Evolutionary conservation across 2,888 invertebrate genomes (phyloP).

Genomic region (Hydropsyche betteni): DNA sequence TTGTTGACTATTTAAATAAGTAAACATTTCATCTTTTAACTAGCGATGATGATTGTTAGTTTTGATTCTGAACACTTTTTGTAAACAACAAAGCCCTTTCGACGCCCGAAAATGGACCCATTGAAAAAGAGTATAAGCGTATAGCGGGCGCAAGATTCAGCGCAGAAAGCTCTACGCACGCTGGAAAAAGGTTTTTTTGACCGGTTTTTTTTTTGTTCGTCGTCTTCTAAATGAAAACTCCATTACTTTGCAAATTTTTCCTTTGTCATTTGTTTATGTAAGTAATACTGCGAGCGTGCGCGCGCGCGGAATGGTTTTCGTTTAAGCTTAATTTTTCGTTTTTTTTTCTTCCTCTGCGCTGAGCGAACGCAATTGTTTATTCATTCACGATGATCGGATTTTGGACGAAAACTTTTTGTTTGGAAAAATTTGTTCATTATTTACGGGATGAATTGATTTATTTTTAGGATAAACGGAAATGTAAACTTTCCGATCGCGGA

Average conservation of each 20-base stretch:
- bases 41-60: not conserved
- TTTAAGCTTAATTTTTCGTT: slow-evolving; percentile 8
- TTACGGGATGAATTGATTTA: too few relatives aligned
- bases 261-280: slow-evolving; percentile 32
- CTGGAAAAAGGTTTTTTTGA: slow-evolving; percentile 10
- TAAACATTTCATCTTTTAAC: too few relatives aligned
- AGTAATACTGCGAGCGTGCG: slow-evolving; percentile 15
- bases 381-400: slow-evolving; percentile 32
- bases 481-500: too few relatives aligned
- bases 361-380: slow-evolving; percentile 20
- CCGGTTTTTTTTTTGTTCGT: not conserved
- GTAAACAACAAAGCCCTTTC: slow-evolving; percentile 18
- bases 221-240: slow-evolving; percentile 30
- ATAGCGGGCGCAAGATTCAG: slow-evolving; percentile 4
- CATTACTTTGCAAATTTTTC: slow-evolving; percentile 33
- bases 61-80: not conserved
- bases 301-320: slow-evolving; percentile 13
- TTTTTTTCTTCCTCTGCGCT: not conserved
- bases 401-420: slow-evolving; percentile 6
- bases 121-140: slow-evolving; percentile 14
- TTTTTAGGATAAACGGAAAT: too few relatives aligned
- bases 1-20: too few relatives aligned
- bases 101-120: slow-evolving; percentile 26
- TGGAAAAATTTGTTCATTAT: too few relatives aligned
- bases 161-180: not conserved